Evolutionary conservation across 1,140 invertebrate genomes (phyloP), one percentile per base, ranked within the genome.

Genomic region (Procambarus clarkii): DNA sequence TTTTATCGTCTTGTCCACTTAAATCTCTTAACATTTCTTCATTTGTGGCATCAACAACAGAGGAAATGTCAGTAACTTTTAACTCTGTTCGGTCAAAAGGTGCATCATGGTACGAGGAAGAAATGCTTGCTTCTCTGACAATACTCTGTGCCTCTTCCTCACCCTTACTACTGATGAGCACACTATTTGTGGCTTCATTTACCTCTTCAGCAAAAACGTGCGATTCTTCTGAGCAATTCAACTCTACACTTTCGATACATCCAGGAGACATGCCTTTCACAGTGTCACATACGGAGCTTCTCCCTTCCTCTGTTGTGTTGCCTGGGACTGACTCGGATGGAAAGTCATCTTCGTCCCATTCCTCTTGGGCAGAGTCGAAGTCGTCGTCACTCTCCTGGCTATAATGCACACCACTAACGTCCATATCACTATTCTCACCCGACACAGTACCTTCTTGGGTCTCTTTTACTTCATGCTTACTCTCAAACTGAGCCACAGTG

Each of bases 331-430:
- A 69, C 15, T 45, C 54, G 2, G 44, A 54, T 2, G 45, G 44
- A 4, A 24, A 9, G 21, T 85, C 76, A 5, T 85, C 83, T 18
- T 91, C 89, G 64, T 91, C 89, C 89, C 89, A 91, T 45, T 91
- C 89, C 45, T 91, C 89, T 76, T 91, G 80, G 9, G 89, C 89
- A n/a, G 89, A 91, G 74, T 91, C 89, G 80, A 91, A 91, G 76
- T 91, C 89, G 48, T 91, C 89, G 58, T 91, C 89, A 79, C 89
- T 91, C 34, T 91, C 89, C 54, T 78, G 80, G 48, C 77, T 88
- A 48, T n/a, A 78, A 21, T 44, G 48, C 15, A 64, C 4, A 15
- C 58, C 71, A 34, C 45, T 13, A n/a, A 48, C 44, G 9, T 86
- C 83, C 21, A 46, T 8, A n/a, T 9, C 5, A 71, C 69, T 45